Conservation (phyloP, 2,113 vertebrate species). For the Acrocephalus kingi region DNA sequence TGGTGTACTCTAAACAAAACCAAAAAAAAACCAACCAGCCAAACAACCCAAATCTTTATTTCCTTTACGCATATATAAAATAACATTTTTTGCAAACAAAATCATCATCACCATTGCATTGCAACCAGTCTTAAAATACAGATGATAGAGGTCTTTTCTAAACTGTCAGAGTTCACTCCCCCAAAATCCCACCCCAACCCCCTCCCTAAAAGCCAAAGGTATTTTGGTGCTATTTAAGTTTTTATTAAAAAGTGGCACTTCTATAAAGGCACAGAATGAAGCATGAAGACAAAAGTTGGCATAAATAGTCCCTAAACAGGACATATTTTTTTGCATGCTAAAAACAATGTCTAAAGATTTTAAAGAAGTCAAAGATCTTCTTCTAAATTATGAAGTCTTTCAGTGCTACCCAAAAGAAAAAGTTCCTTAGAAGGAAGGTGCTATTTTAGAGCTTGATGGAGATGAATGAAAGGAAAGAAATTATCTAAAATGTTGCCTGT, state of each 20-base stretch:
- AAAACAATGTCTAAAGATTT: not conserved
- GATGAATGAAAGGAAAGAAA: not conserved
- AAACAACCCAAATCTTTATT: rapidly evolving
- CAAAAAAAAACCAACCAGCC: not conserved
- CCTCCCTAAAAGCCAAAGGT: not conserved
- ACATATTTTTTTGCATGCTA: not conserved
- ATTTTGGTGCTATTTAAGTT: not conserved
- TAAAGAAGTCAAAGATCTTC: not conserved
- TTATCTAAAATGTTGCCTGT: not conserved
- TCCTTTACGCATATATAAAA: not conserved
- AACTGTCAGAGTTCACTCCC: not conserved
- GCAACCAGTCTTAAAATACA: not conserved
- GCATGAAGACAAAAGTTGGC: not conserved
- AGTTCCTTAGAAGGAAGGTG: not conserved
- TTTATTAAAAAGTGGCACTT: not conserved
- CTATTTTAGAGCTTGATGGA: not conserved
- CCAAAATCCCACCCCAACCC: rapidly evolving
- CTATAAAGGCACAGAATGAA: not conserved
- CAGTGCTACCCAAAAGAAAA: not conserved
- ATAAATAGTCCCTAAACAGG: not conserved
- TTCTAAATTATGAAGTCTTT: not conserved
- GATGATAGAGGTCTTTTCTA: not conserved
- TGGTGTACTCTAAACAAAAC: not conserved
- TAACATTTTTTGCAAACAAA: not conserved
- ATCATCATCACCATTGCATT: not conserved